A percentile compares a stretch with the other conserved stretches of the same genome.
Evolutionary conservation across 2,888 invertebrate species (phyloP).

Genomic region (Aphodius sticticus): DNA sequence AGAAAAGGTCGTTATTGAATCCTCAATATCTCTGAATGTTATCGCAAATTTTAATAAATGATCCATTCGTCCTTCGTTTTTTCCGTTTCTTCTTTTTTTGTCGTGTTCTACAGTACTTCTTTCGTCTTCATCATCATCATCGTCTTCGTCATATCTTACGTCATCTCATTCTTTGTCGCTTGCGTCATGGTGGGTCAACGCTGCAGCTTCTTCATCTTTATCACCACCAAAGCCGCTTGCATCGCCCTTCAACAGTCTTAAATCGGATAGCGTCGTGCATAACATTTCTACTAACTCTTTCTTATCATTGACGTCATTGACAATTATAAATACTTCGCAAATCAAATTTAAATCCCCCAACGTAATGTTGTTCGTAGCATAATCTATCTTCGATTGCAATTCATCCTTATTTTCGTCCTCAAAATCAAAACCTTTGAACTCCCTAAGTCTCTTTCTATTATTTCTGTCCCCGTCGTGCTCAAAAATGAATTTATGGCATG

Average conservation of each 20-base stretch:
- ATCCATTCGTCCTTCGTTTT: slow-evolving; percentile 4
- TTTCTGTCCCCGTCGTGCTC: slow-evolving; percentile 8
- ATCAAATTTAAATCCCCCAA: slow-evolving; percentile 5
- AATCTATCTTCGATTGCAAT: slow-evolving; percentile 4
- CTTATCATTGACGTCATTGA: slow-evolving; percentile 4
- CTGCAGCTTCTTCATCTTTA: neutral
- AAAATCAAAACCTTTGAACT: slow-evolving; percentile 31
- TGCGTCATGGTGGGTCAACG: neutral
- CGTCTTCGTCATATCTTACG: neutral
- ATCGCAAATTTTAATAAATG: neutral
- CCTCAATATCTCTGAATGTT: slow-evolving; percentile 10
- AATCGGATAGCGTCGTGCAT: neutral
- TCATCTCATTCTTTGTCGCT: neutral
- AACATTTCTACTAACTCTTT: neutral
- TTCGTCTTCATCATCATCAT: slow-evolving; percentile 8
- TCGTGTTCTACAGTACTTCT: neutral
- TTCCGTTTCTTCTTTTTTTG: neutral
- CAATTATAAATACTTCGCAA: neutral
- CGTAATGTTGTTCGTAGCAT: slow-evolving; percentile 4
- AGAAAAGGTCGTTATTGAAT: slow-evolving; percentile 14
- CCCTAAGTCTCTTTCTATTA: slow-evolving; percentile 12
- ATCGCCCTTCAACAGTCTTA: neutral
- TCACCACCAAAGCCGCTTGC: neutral
- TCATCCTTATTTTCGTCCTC: neutral
- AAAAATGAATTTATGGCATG: slow-evolving; percentile 15